Evolutionary conservation across 2,888 invertebrate species (phyloP), one percentile per base, ranked within the genome.

Genomic region (Alcis repandata): DNA sequence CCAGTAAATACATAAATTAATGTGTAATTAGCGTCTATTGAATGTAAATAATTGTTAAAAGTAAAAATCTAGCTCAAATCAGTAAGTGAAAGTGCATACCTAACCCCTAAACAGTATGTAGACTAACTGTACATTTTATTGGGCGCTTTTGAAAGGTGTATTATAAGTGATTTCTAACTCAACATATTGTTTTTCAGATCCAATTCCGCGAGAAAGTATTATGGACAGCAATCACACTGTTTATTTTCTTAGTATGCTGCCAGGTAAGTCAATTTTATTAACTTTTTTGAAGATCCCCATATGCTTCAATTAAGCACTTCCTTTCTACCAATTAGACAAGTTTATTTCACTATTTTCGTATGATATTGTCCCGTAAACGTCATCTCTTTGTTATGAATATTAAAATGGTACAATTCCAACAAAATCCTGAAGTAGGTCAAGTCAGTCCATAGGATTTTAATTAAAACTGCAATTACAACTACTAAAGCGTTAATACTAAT

Each of bases 131-230:
- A 87, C 82, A 78, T 76, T 59, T 40, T 58, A 61, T 59, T 61
- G 65, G 67, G 70, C 70, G 68, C 66, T 70, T 74, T 74, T 71
- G 67, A 63, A 66, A 68, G 63, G 60, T 63, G 70, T 56, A 66
- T 67, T 57, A 70, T 45, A 63, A 36, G 46, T 52, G 53, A 66
- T 78, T 84, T 80, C 73, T 86, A 80, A 88, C 79, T 74, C 68
- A 78, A 77, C 67, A 54, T 76, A 63, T 82, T 87, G 72, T 84
- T 77, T 95, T 95, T 80, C 95, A 99, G 98, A 99, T 99, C 88
- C 99, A 99, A 95, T 99, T 99, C 92, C 96, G 99, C 85, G 99
- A 99, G 94, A 99, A 99, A 95, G 99, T 99, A 95, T 94, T 99
- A 97, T 99, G 99, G 99, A 99, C 99, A 73, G 99, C 99, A 69